Base-by-base conservation (phyloP, 2,888 invertebrate genomes). In the Euclidia mi region DNA sequence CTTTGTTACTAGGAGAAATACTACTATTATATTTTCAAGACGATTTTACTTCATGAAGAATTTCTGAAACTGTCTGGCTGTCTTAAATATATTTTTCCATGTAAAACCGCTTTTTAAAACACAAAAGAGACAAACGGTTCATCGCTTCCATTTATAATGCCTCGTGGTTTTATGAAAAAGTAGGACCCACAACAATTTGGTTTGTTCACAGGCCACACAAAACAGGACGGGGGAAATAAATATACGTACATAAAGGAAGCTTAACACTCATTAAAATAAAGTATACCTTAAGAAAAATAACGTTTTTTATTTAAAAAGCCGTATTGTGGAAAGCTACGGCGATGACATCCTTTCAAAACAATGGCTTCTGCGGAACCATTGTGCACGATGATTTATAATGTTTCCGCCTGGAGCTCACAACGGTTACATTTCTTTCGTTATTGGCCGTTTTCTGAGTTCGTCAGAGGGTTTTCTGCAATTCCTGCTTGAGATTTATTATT, bases 361-460 rank as follows among this genome's bases (percentile, higher is more conserved):
- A 84, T 83, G 78, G 71, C 52, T 70, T 71, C 67, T 68, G 58
- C 58, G 63, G 61, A 72, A 70, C 76, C 74, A 72, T 84, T 83
- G 82, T 83, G 46, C 35, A 45, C 46, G 45, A 63, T 84, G 84
- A 84, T 84, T 84, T 83, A 84, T 82, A 76, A 68, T 65, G 76
- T 67, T 78, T 71, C 73, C 78, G 67, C 62, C 50, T 60, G 61
- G 71, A 75, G 61, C 66, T 64, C 62, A 65, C 57, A 68, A 62
- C 65, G 58, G 71, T 40, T 63, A 68, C 75, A 68, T 70, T 73
- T 71, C 75, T 71, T 71, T 65, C 65, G 49, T 64, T 74, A 74
- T 73, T 65, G 59, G 68, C 48, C 47, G 18, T 61, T 74, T 73
- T 62, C 61, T 65, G 60, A 56, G 41, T 46, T 56, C 57, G 55